These are phyloP conservation scores for Drosophila melanica DNA, from an alignment of 1,140 invertebrate species.

Conservation along the genomic window DNA sequence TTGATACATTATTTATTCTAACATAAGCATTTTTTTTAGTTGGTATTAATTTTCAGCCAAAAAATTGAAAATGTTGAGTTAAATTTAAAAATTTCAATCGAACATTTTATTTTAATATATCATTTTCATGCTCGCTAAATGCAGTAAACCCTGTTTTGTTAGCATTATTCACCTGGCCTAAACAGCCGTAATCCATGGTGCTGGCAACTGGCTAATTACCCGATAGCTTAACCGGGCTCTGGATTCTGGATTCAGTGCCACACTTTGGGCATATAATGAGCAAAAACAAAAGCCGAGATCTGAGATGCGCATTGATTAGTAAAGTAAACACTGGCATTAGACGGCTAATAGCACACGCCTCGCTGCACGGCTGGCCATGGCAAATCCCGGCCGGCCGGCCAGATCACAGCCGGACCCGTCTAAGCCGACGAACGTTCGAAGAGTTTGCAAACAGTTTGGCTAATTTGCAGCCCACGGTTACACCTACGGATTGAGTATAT, in stretches of 20 bases:
- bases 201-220: conserved; percentile 27
- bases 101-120: too few relatives aligned
- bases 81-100: neutral
- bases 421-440: conserved; percentile 26
- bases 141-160: neutral
- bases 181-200: conserved; percentile 19
- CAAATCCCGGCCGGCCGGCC: conserved; percentile 31
- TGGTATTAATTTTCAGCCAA: neutral
- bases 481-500: conserved; percentile 30
- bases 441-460: conserved; percentile 70
- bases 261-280: conserved; percentile 41
- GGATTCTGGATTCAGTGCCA: neutral
- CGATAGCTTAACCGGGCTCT: conserved; percentile 16
- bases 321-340: conserved; percentile 49
- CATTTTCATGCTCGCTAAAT: too few relatives aligned
- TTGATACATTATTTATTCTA: too few relatives aligned
- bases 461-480: conserved; percentile 54
- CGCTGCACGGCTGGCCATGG: neutral
- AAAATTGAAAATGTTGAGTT: neutral
- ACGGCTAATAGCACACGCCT: conserved; percentile 52
- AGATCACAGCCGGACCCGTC: conserved; percentile 28
- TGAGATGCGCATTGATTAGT: conserved; percentile 44
- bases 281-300: conserved; percentile 21
- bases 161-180: conserved; percentile 4
- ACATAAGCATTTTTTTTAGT: too few relatives aligned